Evolutionary conservation across 53 echinoderm and acorn worm species (phyloP).

Genomic region (Holothuria scabra): DNA sequence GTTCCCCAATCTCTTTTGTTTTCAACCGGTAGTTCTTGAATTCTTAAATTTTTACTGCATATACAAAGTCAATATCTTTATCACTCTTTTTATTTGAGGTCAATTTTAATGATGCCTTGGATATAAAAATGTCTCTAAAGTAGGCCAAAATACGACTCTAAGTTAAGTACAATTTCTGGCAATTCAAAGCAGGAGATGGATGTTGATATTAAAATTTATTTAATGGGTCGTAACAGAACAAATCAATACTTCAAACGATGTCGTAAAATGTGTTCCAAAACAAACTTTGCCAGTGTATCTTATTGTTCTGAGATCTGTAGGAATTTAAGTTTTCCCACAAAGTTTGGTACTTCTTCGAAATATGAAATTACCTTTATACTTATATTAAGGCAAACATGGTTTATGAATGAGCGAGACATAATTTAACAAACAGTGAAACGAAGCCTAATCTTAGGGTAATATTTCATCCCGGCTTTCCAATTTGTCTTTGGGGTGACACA

Average conservation of each 20-base stretch:
- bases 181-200: not conserved
- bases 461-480: not conserved
- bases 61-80: constrained; percentile 44
- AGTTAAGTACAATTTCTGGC: not conserved
- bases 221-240: constrained; percentile 25
- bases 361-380: no score
- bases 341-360: no score
- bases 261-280: not conserved
- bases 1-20: no score
- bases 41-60: constrained; percentile 17
- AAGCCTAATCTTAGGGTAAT: no score
- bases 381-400: no score
- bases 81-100: constrained; percentile 37
- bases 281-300: not conserved
- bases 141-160: constrained; percentile 26
- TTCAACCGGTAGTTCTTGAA: not conserved
- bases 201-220: constrained; percentile 46
- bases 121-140: constrained; percentile 34
- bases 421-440: no score
- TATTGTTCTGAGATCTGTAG: no score
- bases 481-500: constrained; percentile 31
- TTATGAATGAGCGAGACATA: no score
- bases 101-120: constrained; percentile 22
- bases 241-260: not conserved
- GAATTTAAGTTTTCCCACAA: no score